Evolutionary conservation across 2,113 vertebrate species (phyloP).

Genomic region (Chaetops frenatus): DNA sequence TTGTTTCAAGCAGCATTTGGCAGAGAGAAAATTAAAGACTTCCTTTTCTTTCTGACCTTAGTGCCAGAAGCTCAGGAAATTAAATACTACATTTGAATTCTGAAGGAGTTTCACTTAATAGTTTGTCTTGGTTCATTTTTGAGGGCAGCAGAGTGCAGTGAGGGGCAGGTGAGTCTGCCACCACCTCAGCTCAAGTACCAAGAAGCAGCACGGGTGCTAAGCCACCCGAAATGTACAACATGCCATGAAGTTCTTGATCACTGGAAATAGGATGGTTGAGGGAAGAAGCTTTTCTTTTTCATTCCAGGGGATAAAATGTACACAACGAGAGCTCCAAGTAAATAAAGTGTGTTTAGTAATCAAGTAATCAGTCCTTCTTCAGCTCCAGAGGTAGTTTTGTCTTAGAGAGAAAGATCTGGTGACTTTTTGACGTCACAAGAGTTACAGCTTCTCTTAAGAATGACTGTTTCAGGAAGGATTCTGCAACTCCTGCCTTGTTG

Average conservation of each 20-base stretch:
- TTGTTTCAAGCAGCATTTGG: not conserved
- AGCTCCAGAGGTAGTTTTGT: not conserved
- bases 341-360: not conserved
- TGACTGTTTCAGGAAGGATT: not conserved
- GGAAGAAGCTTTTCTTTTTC: not conserved
- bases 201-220: not conserved
- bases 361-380: not conserved
- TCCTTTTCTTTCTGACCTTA: not conserved
- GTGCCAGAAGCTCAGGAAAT: not conserved
- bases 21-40: not conserved
- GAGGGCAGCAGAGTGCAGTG: not conserved
- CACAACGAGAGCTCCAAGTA: not conserved
- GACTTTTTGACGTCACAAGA: not conserved
- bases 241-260: not conserved
- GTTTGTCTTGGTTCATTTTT: not conserved
- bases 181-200: rapidly evolving
- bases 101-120: not conserved
- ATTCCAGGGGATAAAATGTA: not conserved
- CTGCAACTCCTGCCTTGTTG: not conserved
- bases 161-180: not conserved
- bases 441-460: not conserved
- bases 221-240: not conserved
- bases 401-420: not conserved
- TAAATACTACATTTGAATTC: not conserved
- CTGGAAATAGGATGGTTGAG: not conserved